phyloP scores from a whole-genome alignment of 1,140 invertebrate genomes.

The Gryllus bimaculatus region DNA sequence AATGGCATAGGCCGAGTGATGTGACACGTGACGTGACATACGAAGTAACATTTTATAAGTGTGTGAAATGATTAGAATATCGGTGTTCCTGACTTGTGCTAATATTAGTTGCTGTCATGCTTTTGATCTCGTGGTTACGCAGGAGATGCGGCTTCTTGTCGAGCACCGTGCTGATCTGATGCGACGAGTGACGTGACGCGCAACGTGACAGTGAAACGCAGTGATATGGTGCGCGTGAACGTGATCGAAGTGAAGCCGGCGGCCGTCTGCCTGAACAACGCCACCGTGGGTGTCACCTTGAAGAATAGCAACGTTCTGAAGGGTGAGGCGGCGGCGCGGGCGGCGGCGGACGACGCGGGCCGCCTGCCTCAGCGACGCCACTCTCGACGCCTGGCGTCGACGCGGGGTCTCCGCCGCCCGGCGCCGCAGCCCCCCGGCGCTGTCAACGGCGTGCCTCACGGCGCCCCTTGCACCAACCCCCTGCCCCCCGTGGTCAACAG shows the following conservation, averaged over 20 bases:
- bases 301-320: slow-evolving; percentile 44
- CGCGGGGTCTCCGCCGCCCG: slow-evolving; percentile 36
- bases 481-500: too few species aligned
- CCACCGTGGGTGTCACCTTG: slow-evolving; percentile 29
- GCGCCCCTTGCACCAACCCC: background rate
- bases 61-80: too few species aligned
- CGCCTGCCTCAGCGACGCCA: slow-evolving; percentile 23
- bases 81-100: too few species aligned
- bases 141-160: too few species aligned
- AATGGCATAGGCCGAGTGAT: too few species aligned
- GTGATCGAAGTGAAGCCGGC: slow-evolving; percentile 1
- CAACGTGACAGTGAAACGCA: background rate
- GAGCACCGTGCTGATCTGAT: too few species aligned
- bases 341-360: slow-evolving; percentile 15
- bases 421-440: background rate
- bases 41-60: too few species aligned
- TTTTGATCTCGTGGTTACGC: too few species aligned
- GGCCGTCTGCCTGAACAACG: slow-evolving; percentile 23
- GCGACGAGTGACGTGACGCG: too few species aligned
- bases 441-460: background rate
- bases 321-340: slow-evolving; percentile 27
- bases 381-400: slow-evolving; percentile 44
- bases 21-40: too few species aligned
- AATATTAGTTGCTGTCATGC: too few species aligned
- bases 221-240: background rate